Evolutionary conservation across 1,140 invertebrate genomes (phyloP).

Genomic region (Eubasilissa regina): DNA sequence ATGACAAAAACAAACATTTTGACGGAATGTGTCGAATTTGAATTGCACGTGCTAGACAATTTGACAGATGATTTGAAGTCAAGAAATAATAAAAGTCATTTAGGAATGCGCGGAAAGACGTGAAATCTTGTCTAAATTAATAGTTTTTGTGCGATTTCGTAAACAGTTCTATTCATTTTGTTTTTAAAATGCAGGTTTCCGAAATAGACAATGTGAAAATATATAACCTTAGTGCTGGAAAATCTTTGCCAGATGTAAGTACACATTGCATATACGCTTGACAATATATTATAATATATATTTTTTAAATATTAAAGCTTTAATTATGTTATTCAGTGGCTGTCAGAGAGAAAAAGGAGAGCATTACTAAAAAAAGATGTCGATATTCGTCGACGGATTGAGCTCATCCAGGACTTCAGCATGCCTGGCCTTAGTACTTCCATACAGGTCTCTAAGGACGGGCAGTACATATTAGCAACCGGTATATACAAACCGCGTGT

Average conservation of each 20-base stretch:
- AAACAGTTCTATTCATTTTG: not conserved
- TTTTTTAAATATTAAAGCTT: not conserved
- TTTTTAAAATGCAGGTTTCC: slow-evolving; percentile 82
- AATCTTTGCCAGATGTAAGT: slow-evolving; percentile 95
- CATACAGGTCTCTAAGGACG: slow-evolving; percentile 91
- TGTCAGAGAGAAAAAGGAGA: slow-evolving; percentile 91
- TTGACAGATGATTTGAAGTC: not conserved
- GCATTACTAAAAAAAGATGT: slow-evolving; percentile 92
- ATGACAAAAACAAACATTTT: slow-evolving; percentile 16
- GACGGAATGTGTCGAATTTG: not conserved
- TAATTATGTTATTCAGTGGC: slow-evolving; percentile 80
- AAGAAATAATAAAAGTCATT: not conserved
- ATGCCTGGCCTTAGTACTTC: slow-evolving; percentile 95
- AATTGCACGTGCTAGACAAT: not conserved
- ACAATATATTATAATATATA: too few species aligned
- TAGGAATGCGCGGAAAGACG: not conserved
- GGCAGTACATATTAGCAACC: slow-evolving; percentile 92
- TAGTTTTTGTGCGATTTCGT: not conserved
- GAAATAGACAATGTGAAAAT: slow-evolving; percentile 97
- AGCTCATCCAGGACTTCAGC: slow-evolving; percentile 99
- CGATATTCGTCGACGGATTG: slow-evolving; percentile 90
- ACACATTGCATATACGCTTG: slow-evolving; percentile 5
- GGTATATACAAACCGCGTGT: slow-evolving; percentile 98
- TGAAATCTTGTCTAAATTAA: not conserved
- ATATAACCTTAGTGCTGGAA: slow-evolving; percentile 97